phyloP scores from a whole-genome alignment of 37 sponge, comb jelly and placozoan species.

The Geodia barretti region DNA sequence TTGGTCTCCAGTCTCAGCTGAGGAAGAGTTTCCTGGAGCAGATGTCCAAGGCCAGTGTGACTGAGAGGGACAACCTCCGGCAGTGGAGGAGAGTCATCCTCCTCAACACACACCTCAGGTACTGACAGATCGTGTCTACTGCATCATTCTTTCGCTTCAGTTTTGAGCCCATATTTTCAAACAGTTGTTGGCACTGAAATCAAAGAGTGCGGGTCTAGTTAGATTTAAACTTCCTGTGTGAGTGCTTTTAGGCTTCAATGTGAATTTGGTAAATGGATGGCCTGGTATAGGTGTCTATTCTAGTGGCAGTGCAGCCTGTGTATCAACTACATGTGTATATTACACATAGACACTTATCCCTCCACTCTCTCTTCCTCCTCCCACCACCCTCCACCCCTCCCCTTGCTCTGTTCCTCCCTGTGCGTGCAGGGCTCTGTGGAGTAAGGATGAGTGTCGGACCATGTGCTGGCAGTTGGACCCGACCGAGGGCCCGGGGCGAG shows the following conservation, averaged over 20 bases:
- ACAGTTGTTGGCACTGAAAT: too few relatives aligned
- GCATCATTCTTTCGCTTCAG: not conserved
- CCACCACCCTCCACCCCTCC: not conserved
- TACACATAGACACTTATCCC: not conserved
- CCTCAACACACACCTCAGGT: slow-evolving; percentile 73
- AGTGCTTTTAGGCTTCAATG: too few relatives aligned
- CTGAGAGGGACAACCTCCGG: slow-evolving; percentile 44
- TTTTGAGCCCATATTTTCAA: too few relatives aligned
- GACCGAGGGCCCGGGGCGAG: slow-evolving; percentile 89
- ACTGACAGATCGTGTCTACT: too few relatives aligned
- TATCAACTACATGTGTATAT: too few relatives aligned
- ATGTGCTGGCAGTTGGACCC: slow-evolving; percentile 95
- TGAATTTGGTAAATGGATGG: too few relatives aligned
- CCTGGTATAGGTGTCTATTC: not conserved
- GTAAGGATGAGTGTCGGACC: slow-evolving; percentile 61
- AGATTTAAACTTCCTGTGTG: too few relatives aligned
- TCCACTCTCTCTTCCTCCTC: not conserved
- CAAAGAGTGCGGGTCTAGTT: not conserved
- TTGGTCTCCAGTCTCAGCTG: slow-evolving; percentile 37
- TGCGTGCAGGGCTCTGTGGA: slow-evolving; percentile 72
- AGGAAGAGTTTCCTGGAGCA: slow-evolving; percentile 44
- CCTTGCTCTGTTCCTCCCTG: not conserved
- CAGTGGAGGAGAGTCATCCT: slow-evolving; percentile 67
- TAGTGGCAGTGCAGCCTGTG: not conserved
- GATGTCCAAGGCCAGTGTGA: slow-evolving; percentile 17